phyloP scores from a whole-genome alignment of 2,888 invertebrate genomes.

The Agrotis puta region DNA sequence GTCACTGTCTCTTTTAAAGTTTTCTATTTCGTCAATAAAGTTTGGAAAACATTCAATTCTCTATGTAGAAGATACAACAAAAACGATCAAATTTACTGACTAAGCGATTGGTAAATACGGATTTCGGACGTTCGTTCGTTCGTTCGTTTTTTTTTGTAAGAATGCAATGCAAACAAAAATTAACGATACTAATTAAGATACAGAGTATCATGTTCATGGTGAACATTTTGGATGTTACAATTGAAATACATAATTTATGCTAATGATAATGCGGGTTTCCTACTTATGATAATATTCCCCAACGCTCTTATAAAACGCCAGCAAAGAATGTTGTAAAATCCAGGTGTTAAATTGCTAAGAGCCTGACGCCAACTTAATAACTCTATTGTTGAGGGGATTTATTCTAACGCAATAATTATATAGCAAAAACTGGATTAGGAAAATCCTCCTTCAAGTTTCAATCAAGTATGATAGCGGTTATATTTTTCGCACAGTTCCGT shows the following conservation, averaged over 20 bases:
- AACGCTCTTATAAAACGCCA: slow-evolving; percentile 15
- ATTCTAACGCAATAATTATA: slow-evolving; percentile 22
- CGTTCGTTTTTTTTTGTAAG: not conserved
- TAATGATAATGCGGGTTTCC: slow-evolving; percentile 44
- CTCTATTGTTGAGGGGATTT: slow-evolving; percentile 46
- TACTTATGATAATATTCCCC: slow-evolving; percentile 17
- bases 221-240: slow-evolving; percentile 20
- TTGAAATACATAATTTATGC: slow-evolving; percentile 17
- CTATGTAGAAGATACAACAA: too few species aligned
- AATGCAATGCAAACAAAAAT: not conserved
- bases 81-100: slow-evolving; percentile 1
- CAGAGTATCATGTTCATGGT: slow-evolving; percentile 20
- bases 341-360: not conserved
- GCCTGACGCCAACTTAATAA: slow-evolving; percentile 28
- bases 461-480: not conserved
- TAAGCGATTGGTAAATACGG: not conserved
- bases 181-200: slow-evolving; percentile 36
- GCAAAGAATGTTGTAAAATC: slow-evolving; percentile 10
- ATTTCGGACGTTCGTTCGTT: slow-evolving; percentile 10
- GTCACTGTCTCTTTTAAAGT: too few species aligned
- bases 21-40: too few species aligned
- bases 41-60: too few species aligned
- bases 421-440: slow-evolving; percentile 38
- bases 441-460: slow-evolving; percentile 31
- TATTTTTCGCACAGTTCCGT: slow-evolving; percentile 40